phyloP scores from a whole-genome alignment of 2,888 invertebrate genomes.

The Eupithecia tripunctaria region DNA sequence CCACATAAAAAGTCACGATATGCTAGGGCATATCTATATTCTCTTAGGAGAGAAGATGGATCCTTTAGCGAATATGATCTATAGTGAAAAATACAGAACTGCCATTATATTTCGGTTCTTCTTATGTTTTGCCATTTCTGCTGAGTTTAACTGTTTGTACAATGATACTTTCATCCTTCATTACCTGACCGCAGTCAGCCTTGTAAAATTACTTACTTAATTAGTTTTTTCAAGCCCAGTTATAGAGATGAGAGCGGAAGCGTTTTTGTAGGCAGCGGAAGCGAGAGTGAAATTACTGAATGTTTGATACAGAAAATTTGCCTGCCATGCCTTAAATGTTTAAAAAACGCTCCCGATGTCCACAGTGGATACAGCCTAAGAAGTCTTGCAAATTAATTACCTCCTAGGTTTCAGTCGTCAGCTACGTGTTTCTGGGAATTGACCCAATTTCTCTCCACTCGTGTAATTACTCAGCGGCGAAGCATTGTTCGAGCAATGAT shows the following conservation, averaged over 20 bases:
- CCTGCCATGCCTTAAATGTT: neutral
- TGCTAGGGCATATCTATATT: too few relatives aligned
- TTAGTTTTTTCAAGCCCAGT: neutral
- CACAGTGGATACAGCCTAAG: neutral
- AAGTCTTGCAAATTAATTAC: conserved; percentile 48
- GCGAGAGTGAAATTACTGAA: neutral
- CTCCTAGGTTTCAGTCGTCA: conserved; percentile 38
- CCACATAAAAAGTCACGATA: too few relatives aligned
- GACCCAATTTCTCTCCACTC: conserved; percentile 39
- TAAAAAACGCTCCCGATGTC: neutral
- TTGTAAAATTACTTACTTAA: neutral
- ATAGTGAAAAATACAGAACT: neutral
- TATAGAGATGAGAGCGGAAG: neutral
- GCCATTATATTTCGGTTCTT: neutral
- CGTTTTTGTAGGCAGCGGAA: neutral
- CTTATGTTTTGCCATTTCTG: neutral
- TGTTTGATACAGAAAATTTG: neutral
- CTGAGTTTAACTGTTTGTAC: too few relatives aligned
- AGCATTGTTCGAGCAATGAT: conserved; percentile 31
- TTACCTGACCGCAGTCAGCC: neutral
- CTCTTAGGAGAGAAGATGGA: too few relatives aligned
- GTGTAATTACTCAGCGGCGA: conserved; percentile 40
- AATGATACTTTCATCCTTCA: neutral
- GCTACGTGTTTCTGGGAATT: conserved; percentile 39
- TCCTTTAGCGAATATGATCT: too few relatives aligned